Conservation (phyloP, 2,113 vertebrate species). For the Antennarius striatus region DNA sequence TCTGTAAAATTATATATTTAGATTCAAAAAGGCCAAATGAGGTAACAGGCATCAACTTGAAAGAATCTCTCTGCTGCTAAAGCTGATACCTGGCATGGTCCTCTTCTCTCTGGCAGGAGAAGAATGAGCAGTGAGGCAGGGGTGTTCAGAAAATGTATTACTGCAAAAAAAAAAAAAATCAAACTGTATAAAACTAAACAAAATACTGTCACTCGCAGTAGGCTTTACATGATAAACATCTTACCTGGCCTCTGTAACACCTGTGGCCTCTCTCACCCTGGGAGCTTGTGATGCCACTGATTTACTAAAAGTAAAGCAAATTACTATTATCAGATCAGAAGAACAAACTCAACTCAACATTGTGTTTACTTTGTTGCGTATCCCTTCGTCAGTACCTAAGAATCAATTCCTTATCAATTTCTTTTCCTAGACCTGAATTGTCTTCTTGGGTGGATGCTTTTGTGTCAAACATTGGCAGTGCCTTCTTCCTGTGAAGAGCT, state of each 20-base stretch:
- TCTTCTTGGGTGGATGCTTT: conserved; percentile 45
- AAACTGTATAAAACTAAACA: neutral
- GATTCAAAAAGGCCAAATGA: too few species aligned
- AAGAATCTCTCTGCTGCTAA: neutral
- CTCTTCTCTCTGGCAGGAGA: conserved; percentile 50
- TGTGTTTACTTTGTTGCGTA: neutral
- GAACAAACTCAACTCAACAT: neutral
- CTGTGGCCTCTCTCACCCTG: conserved; percentile 42
- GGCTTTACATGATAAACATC: neutral
- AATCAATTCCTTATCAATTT: conserved; percentile 12
- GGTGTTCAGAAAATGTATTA: conserved; percentile 17
- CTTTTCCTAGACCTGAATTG: conserved; percentile 13
- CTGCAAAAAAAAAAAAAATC: conserved; percentile 23
- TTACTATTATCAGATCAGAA: neutral
- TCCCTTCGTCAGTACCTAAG: conserved; percentile 55
- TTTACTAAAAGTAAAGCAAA: conserved; percentile 58
- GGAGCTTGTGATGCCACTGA: conserved; percentile 29
- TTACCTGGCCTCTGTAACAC: conserved; percentile 44
- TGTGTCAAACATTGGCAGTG: conserved; percentile 57
- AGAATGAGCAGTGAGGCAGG: conserved; percentile 38
- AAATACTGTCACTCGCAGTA: neutral
- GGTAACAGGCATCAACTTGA: too few species aligned
- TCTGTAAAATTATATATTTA: too few species aligned
- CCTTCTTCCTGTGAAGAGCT: conserved; percentile 81
- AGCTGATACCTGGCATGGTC: conserved; percentile 55